Evolutionary conservation across 2,888 invertebrate genomes (phyloP).

Genomic region (Xylota segnis): DNA sequence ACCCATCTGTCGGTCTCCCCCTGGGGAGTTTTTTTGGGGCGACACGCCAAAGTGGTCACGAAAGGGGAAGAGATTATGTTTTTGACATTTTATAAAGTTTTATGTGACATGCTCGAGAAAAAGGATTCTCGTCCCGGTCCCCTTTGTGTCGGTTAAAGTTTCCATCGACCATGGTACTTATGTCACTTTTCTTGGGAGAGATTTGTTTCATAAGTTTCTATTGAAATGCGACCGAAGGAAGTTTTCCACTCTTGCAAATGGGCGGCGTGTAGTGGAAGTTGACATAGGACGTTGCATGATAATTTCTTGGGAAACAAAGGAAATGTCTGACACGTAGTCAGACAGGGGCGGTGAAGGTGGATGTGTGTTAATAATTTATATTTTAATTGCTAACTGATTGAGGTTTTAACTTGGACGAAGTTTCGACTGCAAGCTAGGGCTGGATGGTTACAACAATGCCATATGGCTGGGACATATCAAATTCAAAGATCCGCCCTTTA

Average conservation of each 20-base stretch:
- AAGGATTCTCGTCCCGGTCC: slow-evolving; percentile 16
- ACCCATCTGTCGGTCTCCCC: background rate
- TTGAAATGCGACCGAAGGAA: slow-evolving; percentile 26
- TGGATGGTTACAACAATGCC: no score
- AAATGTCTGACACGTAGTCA: slow-evolving; percentile 22
- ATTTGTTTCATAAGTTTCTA: slow-evolving; percentile 42
- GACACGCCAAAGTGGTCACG: background rate
- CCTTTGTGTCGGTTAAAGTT: slow-evolving; percentile 31
- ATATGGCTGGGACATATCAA: no score
- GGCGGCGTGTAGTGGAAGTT: slow-evolving; percentile 32
- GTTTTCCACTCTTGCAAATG: slow-evolving; percentile 14
- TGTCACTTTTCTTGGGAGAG: slow-evolving; percentile 13
- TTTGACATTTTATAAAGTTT: slow-evolving; percentile 62
- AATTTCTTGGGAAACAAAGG: slow-evolving; percentile 35
- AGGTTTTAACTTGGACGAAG: no score
- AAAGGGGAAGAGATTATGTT: slow-evolving; percentile 25
- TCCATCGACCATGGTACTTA: slow-evolving; percentile 27
- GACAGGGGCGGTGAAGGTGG: background rate
- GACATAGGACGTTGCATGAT: slow-evolving; percentile 44
- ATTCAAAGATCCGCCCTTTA: background rate
- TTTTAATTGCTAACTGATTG: background rate
- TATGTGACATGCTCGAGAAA: slow-evolving; percentile 30
- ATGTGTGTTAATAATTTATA: background rate
- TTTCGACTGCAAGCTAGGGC: no score
- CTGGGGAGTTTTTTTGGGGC: background rate